phyloP scores from a whole-genome alignment of 2,113 vertebrate genomes.

The Ranitomeya imitator region DNA sequence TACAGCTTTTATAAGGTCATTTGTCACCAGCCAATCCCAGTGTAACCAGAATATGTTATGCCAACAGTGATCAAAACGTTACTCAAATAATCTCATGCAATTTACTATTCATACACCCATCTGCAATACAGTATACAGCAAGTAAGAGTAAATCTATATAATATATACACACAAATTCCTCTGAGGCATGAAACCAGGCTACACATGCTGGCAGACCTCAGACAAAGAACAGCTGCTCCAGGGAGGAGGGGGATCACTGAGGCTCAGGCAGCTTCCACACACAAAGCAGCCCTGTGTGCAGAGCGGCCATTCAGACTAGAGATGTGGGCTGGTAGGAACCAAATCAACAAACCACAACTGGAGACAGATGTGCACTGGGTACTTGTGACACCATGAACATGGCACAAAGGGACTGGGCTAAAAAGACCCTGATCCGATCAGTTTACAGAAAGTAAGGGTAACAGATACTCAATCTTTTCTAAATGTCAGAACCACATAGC shows the following conservation, averaged over 20 bases:
- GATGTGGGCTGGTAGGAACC: background rate
- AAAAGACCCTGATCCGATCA: background rate
- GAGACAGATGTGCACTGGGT: background rate
- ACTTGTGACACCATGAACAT: background rate
- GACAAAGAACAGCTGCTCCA: slow-evolving; percentile 50
- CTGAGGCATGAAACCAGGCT: background rate
- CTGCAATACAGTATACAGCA: background rate
- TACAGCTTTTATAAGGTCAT: no score
- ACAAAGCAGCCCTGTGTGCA: slow-evolving; percentile 24
- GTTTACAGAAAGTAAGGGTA: no score
- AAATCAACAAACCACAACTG: background rate
- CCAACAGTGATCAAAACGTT: no score
- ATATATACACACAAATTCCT: background rate
- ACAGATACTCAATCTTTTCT: background rate
- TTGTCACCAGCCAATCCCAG: no score
- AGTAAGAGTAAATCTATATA: background rate
- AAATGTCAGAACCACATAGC: no score
- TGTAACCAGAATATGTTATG: no score
- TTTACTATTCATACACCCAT: background rate
- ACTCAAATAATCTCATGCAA: background rate
- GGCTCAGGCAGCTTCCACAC: slow-evolving; percentile 5
- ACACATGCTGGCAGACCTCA: background rate
- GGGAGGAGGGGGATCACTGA: slow-evolving; percentile 25
- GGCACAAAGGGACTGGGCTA: background rate
- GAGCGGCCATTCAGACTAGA: background rate